Evolutionary conservation across 2,113 vertebrate species (phyloP), one percentile per base, ranked within the genome.

Genomic region (Platysteira castanea): DNA sequence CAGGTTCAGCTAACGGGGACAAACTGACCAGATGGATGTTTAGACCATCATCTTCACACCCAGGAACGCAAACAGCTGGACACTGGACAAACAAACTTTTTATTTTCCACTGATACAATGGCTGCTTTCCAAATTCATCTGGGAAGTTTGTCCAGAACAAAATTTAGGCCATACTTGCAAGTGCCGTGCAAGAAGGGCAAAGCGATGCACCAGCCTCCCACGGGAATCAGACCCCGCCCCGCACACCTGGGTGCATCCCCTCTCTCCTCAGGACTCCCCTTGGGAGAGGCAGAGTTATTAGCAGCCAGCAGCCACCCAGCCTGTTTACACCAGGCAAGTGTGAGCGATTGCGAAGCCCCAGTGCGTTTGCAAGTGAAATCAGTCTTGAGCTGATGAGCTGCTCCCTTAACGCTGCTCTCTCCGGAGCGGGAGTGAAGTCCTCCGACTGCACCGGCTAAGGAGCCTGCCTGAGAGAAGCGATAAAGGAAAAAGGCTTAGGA

Each of bases 221-320:
- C 0, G 7, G 59, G 37, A 35, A 11, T 9, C 4, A 7, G 28
- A 2, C 3, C 23, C 10, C 23, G 16, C 10, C 16, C 9, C 20
- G 1, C 23, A 6, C 10, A 6, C 18, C 33, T 1, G 7, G 12
- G n/a, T 4, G 0, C 33, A 11, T 13, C 18, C 21, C 8, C 6
- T 14, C 23, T 20, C 33, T 54, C 50, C 42, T 11, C 8, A 3
- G 33, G 42, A 16, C 21, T 42, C 14, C 67, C 7, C 19, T 0
- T 13, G 73, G 52, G 20, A 85, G 79, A 65, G 71, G 56, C 47
- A 6, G 81, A 47, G 57, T 8, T 54, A 15, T 4, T 4, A 69
- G 53, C 52, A 65, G 60, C 75, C 69, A 73, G 54, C 79, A 87
- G 59, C 44, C 90, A 61, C 28, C 9, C 18, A 42, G 86, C 33